Conservation (phyloP, 2,888 invertebrate genomes). For the Stramonita haemastoma region DNA sequence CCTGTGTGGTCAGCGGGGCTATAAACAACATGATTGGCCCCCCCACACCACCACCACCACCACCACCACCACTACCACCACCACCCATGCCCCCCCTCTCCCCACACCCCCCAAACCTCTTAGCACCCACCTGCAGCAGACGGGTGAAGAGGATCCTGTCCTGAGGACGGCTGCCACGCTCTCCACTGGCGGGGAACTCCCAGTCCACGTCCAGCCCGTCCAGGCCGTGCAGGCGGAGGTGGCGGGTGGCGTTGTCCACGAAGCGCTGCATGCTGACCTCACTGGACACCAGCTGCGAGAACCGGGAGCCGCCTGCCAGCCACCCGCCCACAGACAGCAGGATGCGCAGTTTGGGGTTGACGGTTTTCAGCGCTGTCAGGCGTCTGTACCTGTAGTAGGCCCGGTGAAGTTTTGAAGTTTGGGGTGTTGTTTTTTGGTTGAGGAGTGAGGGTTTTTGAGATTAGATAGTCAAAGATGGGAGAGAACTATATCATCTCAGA, state of each 20-base stretch:
- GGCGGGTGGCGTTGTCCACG: slow-evolving; percentile 47
- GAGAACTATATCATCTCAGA: too few relatives aligned
- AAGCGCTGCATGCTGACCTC: slow-evolving; percentile 54
- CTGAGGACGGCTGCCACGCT: slow-evolving; percentile 35
- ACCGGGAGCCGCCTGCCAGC: slow-evolving; percentile 74
- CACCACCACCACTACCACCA: not conserved
- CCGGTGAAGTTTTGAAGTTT: not conserved
- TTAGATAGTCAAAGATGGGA: too few relatives aligned
- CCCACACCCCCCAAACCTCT: not conserved
- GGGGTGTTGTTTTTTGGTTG: too few relatives aligned
- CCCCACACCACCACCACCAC: too few relatives aligned
- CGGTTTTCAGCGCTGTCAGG: slow-evolving; percentile 52
- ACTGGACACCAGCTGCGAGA: slow-evolving; percentile 47
- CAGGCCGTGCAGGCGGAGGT: slow-evolving; percentile 47
- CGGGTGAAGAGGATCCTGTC: slow-evolving; percentile 48
- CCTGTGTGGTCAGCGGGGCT: too few relatives aligned
- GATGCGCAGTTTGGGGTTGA: slow-evolving; percentile 53
- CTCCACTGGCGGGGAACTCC: slow-evolving; percentile 57
- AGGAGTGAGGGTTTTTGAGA: too few relatives aligned
- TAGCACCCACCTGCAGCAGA: slow-evolving; percentile 33
- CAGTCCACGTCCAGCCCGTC: slow-evolving; percentile 59
- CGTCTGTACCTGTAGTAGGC: slow-evolving; percentile 45
- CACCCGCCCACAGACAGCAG: slow-evolving; percentile 61
- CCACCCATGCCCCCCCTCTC: not conserved
- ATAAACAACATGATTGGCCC: too few relatives aligned